Evolutionary conservation across 2,113 vertebrate genomes (phyloP), one percentile per base, ranked within the genome.

Genomic region (Melanostigma gelatinosum): DNA sequence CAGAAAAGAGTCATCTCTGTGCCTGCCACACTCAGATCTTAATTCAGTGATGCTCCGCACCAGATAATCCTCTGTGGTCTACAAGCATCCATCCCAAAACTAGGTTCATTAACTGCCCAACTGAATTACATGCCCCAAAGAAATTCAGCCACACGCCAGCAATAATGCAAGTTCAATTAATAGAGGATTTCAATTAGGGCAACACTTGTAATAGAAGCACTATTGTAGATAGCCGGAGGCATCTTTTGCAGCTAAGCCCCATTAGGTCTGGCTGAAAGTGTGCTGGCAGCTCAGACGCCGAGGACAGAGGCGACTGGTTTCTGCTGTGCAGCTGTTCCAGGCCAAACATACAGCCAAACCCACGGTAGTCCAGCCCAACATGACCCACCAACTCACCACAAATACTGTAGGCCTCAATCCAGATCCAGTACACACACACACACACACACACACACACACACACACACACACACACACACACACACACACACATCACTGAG

Each of bases 181-280:
- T 85, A 92, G 63, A 88, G 79, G 84, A 87, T 87, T 91, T 87
- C 84, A 84, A 86, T 91, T 87, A 83, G 75, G 63, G 60, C 38
- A 82, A 62, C 80, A 84, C 79, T 88, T 88, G 89, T 80, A 80
- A 57, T 46, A 71, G 64, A 72, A 79, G 73, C 48, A 68, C 48
- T 63, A 50, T 77, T 89, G 87, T 55, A n/a, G 77, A 54, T 24
- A 70, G 79, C 84, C 7, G 29, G 50, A 54, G 67, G 80, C 77
- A 38, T 67, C 77, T 72, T 4, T 29, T 44, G 60, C 68, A 81
- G 79, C 83, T 86, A 69, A 79, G 82, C 83, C 70, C 85, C 85
- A 90, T 87, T 86, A 81, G 42, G 73, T 78, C 46, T 54, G 20
- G 69, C 73, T 88, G 74, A 90, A 87, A 77, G 44, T 2, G 32